Evolutionary conservation across 2,113 vertebrate genomes (phyloP).

Genomic region (Centrocercus urophasianus): DNA sequence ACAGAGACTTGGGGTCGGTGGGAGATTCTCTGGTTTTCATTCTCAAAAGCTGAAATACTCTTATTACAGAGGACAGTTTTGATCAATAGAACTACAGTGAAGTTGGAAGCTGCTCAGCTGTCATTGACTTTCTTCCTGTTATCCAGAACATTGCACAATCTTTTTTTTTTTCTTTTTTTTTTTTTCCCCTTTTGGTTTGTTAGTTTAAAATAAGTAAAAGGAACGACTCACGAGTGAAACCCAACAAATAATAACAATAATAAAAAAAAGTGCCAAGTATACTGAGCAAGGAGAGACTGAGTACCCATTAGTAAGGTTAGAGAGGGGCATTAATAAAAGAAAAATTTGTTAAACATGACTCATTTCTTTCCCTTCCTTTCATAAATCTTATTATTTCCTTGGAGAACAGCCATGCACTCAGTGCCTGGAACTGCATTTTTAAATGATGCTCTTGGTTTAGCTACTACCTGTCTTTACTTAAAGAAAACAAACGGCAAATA

Average conservation of each 20-base stretch:
- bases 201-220: slow-evolving; percentile 4
- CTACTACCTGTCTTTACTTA: background rate
- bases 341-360: slow-evolving; percentile 24
- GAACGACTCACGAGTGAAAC: slow-evolving; percentile 6
- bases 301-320: slow-evolving; percentile 21
- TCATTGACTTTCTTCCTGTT: slow-evolving; percentile 11
- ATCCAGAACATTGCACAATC: background rate
- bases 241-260: slow-evolving; percentile 25
- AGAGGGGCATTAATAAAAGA: slow-evolving; percentile 10
- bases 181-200: background rate
- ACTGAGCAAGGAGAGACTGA: background rate
- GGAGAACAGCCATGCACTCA: background rate
- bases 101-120: slow-evolving; percentile 31
- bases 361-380: background rate
- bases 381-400: slow-evolving; percentile 9
- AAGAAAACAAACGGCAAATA: background rate
- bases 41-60: slow-evolving; percentile 6
- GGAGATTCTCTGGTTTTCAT: background rate
- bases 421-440: background rate
- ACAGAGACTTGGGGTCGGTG: background rate
- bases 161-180: background rate
- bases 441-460: background rate
- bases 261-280: background rate
- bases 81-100: slow-evolving; percentile 50
- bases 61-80: slow-evolving; percentile 37